Conservation (phyloP, 2,888 invertebrate genomes). For the Acleris literana region DNA sequence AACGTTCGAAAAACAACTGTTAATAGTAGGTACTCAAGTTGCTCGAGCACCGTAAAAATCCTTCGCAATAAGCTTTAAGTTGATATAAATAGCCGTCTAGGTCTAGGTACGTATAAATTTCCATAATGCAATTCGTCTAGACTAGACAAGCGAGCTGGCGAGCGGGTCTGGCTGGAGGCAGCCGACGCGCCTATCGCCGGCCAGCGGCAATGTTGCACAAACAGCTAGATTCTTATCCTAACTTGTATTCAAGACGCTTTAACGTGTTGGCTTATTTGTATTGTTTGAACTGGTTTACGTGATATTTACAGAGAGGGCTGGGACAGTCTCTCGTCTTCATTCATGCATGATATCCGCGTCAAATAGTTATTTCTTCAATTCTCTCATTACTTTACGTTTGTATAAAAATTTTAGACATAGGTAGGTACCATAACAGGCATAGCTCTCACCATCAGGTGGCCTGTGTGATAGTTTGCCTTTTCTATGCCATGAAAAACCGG, state of each 20-base stretch:
- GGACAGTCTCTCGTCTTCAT: too few species aligned
- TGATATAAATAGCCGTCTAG: constrained; percentile 62
- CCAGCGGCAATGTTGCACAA: constrained; percentile 26
- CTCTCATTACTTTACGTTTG: too few species aligned
- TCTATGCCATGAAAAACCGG: too few species aligned
- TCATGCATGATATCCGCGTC: too few species aligned
- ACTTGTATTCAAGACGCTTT: not conserved
- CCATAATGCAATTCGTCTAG: constrained; percentile 82
- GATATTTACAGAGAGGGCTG: too few species aligned
- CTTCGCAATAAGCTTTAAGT: constrained; percentile 49
- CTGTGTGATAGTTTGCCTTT: too few species aligned
- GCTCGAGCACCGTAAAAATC: constrained; percentile 31
- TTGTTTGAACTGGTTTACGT: too few species aligned
- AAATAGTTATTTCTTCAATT: too few species aligned
- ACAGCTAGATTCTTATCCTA: not conserved
- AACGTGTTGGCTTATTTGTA: too few species aligned
- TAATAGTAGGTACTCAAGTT: constrained; percentile 18
- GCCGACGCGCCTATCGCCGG: constrained; percentile 38
- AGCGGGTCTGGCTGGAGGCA: constrained; percentile 65
- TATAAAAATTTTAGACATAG: too few species aligned
- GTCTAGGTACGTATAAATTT: constrained; percentile 59
- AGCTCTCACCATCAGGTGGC: too few species aligned
- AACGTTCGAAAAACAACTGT: constrained; percentile 22
- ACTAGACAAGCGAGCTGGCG: constrained; percentile 62
- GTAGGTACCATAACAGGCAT: too few species aligned